These are phyloP conservation scores for Tragelaphus strepsiceros DNA, from an alignment of 2,113 vertebrate genomes.

Conservation along the genomic window DNA sequence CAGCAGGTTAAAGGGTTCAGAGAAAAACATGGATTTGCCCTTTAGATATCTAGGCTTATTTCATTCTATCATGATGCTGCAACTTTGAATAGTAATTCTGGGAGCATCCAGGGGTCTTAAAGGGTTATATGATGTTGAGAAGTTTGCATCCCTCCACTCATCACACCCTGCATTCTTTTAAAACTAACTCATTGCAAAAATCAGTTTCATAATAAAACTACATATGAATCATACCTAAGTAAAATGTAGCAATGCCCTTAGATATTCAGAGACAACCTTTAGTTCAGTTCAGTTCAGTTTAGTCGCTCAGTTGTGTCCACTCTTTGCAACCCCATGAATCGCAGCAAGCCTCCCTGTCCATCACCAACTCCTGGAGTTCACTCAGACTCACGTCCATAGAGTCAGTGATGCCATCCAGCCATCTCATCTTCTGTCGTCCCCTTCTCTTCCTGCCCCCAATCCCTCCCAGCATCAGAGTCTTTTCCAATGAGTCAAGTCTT, in stretches of 20 bases:
- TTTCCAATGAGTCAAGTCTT: too few relatives aligned
- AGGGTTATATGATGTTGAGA: neutral
- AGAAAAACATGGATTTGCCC: neutral
- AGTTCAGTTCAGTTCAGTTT: too few relatives aligned
- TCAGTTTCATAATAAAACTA: neutral
- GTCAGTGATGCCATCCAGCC: too few relatives aligned
- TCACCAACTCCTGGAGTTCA: too few relatives aligned
- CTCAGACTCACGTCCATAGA: too few relatives aligned
- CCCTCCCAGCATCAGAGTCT: too few relatives aligned
- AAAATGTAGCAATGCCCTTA: neutral
- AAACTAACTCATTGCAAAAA: neutral
- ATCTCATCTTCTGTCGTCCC: too few relatives aligned
- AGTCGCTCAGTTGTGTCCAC: too few relatives aligned
- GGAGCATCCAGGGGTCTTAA: neutral
- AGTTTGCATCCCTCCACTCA: neutral
- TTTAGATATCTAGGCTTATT: neutral
- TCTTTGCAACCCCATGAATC: too few relatives aligned
- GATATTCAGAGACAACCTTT: neutral
- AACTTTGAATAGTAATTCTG: neutral
- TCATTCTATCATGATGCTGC: neutral
- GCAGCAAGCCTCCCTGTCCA: too few relatives aligned
- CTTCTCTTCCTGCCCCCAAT: too few relatives aligned
- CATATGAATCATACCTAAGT: neutral
- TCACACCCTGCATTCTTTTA: neutral
- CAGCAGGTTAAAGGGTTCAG: neutral